These are phyloP conservation scores for Spea multiplicata DNA, from an alignment of 2,113 vertebrate species.

Conservation along the genomic window DNA sequence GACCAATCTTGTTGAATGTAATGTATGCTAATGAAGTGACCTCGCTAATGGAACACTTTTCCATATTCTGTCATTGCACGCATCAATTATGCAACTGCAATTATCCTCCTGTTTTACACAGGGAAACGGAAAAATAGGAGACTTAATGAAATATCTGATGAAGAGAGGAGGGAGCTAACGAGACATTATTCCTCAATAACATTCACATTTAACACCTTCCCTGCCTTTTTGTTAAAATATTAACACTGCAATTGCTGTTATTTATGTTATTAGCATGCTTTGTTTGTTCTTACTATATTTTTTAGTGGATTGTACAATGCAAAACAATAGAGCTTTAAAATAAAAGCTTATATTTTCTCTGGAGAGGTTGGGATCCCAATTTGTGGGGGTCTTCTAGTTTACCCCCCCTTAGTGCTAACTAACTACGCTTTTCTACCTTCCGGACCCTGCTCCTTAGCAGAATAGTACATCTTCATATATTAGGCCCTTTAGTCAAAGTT, in stretches of 20 bases:
- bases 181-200: conserved; percentile 1
- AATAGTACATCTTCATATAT: too few species aligned
- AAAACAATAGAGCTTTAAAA: too few species aligned
- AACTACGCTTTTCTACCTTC: too few species aligned
- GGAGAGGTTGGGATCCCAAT: too few species aligned
- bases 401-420: too few species aligned
- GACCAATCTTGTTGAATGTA: conserved; percentile 65
- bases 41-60: conserved; percentile 66
- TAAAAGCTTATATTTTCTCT: too few species aligned
- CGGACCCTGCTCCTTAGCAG: too few species aligned
- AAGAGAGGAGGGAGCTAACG: conserved; percentile 6
- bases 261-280: neutral
- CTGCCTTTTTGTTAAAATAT: neutral
- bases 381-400: too few species aligned
- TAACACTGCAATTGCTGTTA: neutral
- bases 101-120: conserved; percentile 63
- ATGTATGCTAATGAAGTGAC: conserved; percentile 68
- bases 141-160: conserved; percentile 62
- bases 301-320: neutral
- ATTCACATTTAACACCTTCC: neutral
- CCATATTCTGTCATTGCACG: conserved; percentile 60
- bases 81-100: conserved; percentile 64
- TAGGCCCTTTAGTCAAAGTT: too few species aligned
- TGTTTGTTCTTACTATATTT: neutral
- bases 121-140: conserved; percentile 58